A percentile compares a stretch with the other conserved stretches of the same genome.
Evolutionary conservation across 2,888 invertebrate species (phyloP).

Genomic region (Ligdia adustata): DNA sequence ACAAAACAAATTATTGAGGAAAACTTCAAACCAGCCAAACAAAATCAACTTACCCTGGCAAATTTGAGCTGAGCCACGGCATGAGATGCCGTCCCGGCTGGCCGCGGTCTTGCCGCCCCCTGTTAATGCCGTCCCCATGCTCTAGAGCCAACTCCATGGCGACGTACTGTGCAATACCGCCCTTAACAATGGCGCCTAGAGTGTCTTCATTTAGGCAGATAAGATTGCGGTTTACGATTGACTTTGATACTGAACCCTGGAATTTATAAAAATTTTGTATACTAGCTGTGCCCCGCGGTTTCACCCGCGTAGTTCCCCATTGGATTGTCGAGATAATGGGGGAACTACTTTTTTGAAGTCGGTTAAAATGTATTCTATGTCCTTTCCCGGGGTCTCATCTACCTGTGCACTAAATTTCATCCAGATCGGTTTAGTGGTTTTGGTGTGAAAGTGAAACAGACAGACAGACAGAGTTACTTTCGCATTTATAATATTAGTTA

Average conservation of each 20-base stretch:
- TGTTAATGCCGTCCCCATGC: slow-evolving; percentile 88
- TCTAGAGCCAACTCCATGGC: slow-evolving; percentile 97
- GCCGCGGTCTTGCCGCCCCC: slow-evolving; percentile 61
- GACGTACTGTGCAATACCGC: slow-evolving; percentile 96
- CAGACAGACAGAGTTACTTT: no score
- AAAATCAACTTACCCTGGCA: slow-evolving; percentile 57
- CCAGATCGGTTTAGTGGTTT: no score
- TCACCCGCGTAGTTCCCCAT: no score
- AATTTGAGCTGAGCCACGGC: slow-evolving; percentile 90
- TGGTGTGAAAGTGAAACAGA: no score
- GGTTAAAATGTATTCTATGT: no score
- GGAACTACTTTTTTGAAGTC: no score
- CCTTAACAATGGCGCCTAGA: slow-evolving; percentile 97
- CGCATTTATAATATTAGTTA: no score
- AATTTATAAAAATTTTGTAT: background rate
- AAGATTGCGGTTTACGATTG: slow-evolving; percentile 79
- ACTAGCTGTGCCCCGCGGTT: no score
- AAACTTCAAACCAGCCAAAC: background rate
- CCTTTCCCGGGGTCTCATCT: no score
- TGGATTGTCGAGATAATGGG: no score
- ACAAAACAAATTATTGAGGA: no score
- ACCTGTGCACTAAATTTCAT: no score
- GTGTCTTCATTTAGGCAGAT: slow-evolving; percentile 96
- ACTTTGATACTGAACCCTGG: slow-evolving; percentile 78
- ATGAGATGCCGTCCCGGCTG: slow-evolving; percentile 69